A percentile compares a stretch with the other conserved stretches of the same genome.
phyloP scores from a whole-genome alignment of 2,888 invertebrate species.

The Scelioninae gen. 1 region DNA sequence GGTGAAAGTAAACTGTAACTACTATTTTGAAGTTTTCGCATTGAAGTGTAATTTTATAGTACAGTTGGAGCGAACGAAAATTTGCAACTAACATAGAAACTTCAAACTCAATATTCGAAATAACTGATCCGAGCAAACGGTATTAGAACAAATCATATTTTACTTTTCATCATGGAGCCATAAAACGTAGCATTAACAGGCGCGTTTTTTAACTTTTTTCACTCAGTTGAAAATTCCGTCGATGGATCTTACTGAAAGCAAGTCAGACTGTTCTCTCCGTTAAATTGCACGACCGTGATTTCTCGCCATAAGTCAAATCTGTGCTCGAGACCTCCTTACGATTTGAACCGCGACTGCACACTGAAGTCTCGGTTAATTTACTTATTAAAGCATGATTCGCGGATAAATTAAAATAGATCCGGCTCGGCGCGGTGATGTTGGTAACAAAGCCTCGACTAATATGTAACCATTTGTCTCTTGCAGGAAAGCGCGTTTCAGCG shows the following conservation, averaged over 20 bases:
- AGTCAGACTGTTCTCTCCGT: conserved; percentile 53
- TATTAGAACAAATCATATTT: conserved; percentile 30
- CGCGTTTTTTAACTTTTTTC: conserved; percentile 15
- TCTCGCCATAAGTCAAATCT: conserved; percentile 69
- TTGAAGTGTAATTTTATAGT: too few species aligned
- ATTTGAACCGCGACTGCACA: conserved; percentile 80
- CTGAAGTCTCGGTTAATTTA: conserved; percentile 81
- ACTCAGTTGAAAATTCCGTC: conserved; percentile 43
- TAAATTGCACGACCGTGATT: conserved; percentile 69
- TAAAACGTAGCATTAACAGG: conserved; percentile 38
- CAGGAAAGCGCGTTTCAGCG: conserved; percentile 81
- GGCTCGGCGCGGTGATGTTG: conserved; percentile 67
- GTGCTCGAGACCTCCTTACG: conserved; percentile 80
- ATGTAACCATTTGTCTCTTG: conserved; percentile 69
- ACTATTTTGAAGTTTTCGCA: too few species aligned
- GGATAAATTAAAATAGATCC: conserved; percentile 79
- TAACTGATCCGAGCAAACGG: not conserved
- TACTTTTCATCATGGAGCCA: conserved; percentile 32
- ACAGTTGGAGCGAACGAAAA: too few species aligned
- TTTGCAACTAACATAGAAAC: too few species aligned
- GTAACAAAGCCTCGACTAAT: conserved; percentile 63
- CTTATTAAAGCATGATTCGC: conserved; percentile 78
- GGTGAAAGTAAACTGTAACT: not conserved
- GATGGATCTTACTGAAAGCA: conserved; percentile 40
- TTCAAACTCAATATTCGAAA: not conserved